Evolutionary conservation across 2,113 vertebrate genomes (phyloP).

Genomic region (Lichenostomus cassidix): DNA sequence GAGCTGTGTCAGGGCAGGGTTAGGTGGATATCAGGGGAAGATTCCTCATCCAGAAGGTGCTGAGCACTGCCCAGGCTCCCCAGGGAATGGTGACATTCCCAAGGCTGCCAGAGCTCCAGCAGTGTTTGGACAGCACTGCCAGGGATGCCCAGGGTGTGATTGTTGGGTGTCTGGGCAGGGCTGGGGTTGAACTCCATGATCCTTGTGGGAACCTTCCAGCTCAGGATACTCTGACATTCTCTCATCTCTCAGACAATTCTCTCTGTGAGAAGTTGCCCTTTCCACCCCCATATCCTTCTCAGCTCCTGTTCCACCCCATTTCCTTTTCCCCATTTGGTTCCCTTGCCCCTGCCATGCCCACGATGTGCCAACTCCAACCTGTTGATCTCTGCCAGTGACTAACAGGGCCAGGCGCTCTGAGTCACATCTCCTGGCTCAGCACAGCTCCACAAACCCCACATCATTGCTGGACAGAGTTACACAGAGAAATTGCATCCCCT

Average conservation of each 20-base stretch:
- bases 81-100: neutral
- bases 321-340: neutral
- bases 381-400: neutral
- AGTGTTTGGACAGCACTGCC: accelerated
- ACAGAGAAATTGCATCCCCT: neutral
- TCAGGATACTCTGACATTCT: neutral
- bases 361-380: neutral
- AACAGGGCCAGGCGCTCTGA: neutral
- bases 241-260: neutral
- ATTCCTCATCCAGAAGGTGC: neutral
- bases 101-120: neutral
- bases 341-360: neutral
- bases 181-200: accelerated
- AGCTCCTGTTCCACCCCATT: neutral
- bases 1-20: accelerated
- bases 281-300: neutral
- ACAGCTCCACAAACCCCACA: neutral
- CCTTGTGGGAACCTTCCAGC: neutral
- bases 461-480: neutral
- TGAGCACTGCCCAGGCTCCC: neutral
- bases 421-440: neutral
- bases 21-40: neutral
- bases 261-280: neutral
- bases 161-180: neutral
- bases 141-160: neutral